Conservation (phyloP, 2,797 vertebrate species). For the Periophthalmus magnuspinnatus region DNA sequence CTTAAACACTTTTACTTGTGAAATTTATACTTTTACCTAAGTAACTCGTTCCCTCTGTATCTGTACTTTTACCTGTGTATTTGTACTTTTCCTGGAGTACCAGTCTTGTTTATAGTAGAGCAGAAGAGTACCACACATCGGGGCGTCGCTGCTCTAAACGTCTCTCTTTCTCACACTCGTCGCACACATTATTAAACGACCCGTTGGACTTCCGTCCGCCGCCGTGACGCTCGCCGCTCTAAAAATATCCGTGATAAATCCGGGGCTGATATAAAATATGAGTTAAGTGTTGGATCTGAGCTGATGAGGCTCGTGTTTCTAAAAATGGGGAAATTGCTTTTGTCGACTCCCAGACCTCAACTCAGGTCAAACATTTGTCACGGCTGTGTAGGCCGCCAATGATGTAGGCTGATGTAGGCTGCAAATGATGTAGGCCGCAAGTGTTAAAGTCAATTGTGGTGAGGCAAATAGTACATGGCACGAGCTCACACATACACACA, state of each 20-base stretch:
- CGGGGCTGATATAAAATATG: constrained; percentile 11
- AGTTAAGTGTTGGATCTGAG: constrained; percentile 17
- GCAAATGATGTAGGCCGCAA: too few relatives aligned
- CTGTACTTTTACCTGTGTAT: too few relatives aligned
- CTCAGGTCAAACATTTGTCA: constrained; percentile 53
- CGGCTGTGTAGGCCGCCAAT: constrained; percentile 52
- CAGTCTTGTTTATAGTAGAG: too few relatives aligned
- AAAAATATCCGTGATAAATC: constrained; percentile 8
- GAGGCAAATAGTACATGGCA: constrained; percentile 18
- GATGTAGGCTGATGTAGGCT: constrained; percentile 55
- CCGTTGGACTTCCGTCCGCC: not conserved
- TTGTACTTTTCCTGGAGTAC: too few relatives aligned
- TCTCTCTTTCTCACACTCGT: too few relatives aligned
- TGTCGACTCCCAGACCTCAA: constrained; percentile 52
- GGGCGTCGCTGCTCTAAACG: too few relatives aligned
- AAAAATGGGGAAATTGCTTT: constrained; percentile 52
- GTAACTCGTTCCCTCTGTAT: too few relatives aligned
- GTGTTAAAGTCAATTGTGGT: constrained; percentile 52
- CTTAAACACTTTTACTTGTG: too few relatives aligned
- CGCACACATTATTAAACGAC: not conserved
- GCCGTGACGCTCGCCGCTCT: constrained; percentile 2
- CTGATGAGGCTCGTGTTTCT: constrained; percentile 18
- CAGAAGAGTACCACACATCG: too few relatives aligned
- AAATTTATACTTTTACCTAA: too few relatives aligned
- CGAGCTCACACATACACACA: not conserved